A percentile compares a stretch with the other conserved stretches of the same genome.
These are phyloP conservation scores for Argynnis bischoffii DNA, from an alignment of 2,888 invertebrate genomes.

Conservation along the genomic window DNA sequence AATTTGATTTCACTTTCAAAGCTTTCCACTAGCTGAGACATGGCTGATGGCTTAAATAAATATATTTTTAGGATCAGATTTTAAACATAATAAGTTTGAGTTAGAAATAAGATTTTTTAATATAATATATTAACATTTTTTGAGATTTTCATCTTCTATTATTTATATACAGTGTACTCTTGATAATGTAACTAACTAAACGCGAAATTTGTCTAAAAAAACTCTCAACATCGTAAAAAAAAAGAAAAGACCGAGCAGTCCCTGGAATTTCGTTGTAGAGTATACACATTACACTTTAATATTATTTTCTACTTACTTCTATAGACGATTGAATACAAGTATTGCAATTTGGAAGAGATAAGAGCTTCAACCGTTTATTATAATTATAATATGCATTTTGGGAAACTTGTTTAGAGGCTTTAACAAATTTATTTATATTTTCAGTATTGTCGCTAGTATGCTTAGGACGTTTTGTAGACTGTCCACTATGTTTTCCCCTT, in stretches of 20 bases:
- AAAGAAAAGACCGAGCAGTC: neutral
- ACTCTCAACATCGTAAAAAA: neutral
- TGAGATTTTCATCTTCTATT: too few species aligned
- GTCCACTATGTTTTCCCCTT: neutral
- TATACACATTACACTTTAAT: neutral
- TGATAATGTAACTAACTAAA: too few species aligned
- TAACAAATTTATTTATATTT: constrained; percentile 58
- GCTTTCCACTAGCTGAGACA: constrained; percentile 57
- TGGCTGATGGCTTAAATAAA: constrained; percentile 40
- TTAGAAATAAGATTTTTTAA: too few species aligned
- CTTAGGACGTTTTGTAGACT: neutral
- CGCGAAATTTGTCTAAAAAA: too few species aligned
- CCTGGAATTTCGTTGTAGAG: neutral
- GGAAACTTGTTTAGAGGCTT: constrained; percentile 67
- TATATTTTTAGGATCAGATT: too few species aligned
- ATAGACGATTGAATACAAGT: constrained; percentile 15
- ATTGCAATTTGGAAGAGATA: constrained; percentile 59
- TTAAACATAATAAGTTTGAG: too few species aligned
- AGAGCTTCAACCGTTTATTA: constrained; percentile 54
- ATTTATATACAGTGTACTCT: too few species aligned
- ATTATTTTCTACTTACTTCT: constrained; percentile 4
- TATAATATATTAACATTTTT: too few species aligned
- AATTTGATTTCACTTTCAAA: constrained; percentile 66
- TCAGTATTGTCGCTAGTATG: neutral
- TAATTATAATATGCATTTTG: constrained; percentile 59